Conservation (phyloP, 2,797 vertebrate genomes). For the Sciurus carolinensis region DNA sequence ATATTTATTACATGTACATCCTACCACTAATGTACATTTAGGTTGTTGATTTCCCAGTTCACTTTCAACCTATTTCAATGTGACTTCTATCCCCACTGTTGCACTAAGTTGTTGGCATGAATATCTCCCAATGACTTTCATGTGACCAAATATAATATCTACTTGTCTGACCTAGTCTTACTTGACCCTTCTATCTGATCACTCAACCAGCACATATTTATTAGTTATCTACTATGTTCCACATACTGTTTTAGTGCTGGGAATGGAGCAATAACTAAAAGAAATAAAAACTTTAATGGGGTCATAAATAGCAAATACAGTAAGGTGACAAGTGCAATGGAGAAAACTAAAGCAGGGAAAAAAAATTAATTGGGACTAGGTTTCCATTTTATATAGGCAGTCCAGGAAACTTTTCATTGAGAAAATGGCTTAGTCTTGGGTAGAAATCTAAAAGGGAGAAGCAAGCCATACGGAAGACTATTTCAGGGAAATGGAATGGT, state of each 20-base stretch:
- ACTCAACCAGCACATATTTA: background rate
- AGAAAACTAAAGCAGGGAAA: background rate
- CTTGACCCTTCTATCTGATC: background rate
- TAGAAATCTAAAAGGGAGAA: background rate
- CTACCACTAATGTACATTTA: background rate
- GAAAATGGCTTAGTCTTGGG: background rate
- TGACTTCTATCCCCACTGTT: background rate
- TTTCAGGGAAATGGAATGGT: background rate
- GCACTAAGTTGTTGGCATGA: background rate
- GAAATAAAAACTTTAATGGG: background rate
- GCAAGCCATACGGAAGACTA: background rate
- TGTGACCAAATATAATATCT: background rate
- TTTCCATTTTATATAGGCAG: background rate
- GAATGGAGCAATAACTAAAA: slow-evolving; percentile 6
- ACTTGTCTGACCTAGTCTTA: background rate
- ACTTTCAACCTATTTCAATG: background rate
- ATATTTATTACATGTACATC: too few species aligned
- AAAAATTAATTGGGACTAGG: background rate
- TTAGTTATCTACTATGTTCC: background rate
- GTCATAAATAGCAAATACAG: background rate
- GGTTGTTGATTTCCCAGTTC: background rate
- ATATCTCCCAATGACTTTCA: background rate
- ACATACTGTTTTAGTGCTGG: background rate
- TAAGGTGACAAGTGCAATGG: background rate
- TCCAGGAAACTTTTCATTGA: slow-evolving; percentile 20